Conservation (phyloP, 2,797 vertebrate genomes). For the Malacoraja senta region DNA sequence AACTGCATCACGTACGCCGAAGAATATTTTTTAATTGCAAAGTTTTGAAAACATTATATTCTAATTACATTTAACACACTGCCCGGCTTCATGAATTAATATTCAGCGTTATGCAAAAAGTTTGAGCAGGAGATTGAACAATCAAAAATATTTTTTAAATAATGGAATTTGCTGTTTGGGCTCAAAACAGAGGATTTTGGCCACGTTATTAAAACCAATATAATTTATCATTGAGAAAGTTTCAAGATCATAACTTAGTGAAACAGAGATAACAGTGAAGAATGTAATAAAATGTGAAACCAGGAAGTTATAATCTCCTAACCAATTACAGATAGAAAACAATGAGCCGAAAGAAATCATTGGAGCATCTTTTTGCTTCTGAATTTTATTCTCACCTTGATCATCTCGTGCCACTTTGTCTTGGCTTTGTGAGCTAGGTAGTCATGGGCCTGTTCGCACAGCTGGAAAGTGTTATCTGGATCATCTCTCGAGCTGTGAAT, state of each 20-base stretch:
- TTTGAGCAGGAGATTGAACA: not conserved
- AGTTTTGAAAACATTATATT: not conserved
- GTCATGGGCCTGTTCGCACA: constrained; percentile 67
- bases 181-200: not conserved
- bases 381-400: constrained; percentile 58
- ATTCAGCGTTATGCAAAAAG: not conserved
- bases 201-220: not conserved
- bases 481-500: constrained; percentile 55
- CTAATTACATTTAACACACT: not conserved
- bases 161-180: not conserved
- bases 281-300: not conserved
- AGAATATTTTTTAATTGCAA: not conserved
- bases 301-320: not conserved
- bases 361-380: not conserved
- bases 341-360: not conserved
- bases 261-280: not conserved
- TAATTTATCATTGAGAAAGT: not conserved
- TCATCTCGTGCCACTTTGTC: constrained; percentile 64
- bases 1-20: not conserved
- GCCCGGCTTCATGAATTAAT: not conserved
- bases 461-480: constrained; percentile 54
- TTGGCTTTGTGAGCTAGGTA: constrained; percentile 63
- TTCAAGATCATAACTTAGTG: not conserved
- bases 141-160: not conserved
- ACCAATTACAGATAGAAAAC: not conserved